Evolutionary conservation across 2,888 invertebrate species (phyloP).

Genomic region (Drosophila limbata): DNA sequence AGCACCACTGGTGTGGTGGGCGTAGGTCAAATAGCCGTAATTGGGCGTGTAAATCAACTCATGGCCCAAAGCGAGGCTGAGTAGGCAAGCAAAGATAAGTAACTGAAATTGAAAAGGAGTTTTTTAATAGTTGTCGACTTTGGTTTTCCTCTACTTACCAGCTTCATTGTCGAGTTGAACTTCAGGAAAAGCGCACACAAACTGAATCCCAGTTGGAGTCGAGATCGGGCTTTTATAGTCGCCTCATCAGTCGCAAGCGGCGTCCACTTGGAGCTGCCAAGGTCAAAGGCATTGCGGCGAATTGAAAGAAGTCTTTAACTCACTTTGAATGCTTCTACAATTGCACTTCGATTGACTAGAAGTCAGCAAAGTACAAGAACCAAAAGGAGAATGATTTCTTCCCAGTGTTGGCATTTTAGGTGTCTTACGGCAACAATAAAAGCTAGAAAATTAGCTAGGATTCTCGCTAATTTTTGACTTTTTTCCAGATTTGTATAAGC

Average conservation of each 20-base stretch:
- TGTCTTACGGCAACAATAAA: neutral
- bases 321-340: constrained; percentile 66
- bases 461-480: too few relatives aligned
- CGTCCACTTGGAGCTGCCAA: constrained; percentile 36
- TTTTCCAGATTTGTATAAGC: too few relatives aligned
- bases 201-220: constrained; percentile 49
- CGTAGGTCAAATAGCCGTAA: constrained; percentile 53
- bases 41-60: constrained; percentile 72
- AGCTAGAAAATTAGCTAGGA: too few relatives aligned
- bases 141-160: constrained; percentile 49
- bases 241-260: constrained; percentile 26
- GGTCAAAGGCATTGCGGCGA: constrained; percentile 72
- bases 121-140: neutral
- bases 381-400: neutral
- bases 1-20: constrained; percentile 11
- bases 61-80: constrained; percentile 65
- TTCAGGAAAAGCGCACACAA: constrained; percentile 22
- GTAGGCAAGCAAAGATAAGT: constrained; percentile 66
- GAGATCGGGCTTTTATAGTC: constrained; percentile 56
- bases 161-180: constrained; percentile 52
- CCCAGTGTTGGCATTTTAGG: neutral
- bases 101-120: constrained; percentile 35
- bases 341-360: constrained; percentile 46
- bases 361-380: constrained; percentile 25
- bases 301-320: constrained; percentile 68